Evolutionary conservation across 2,888 invertebrate species (phyloP), one percentile per base, ranked within the genome.

Genomic region (Pteria penguin): DNA sequence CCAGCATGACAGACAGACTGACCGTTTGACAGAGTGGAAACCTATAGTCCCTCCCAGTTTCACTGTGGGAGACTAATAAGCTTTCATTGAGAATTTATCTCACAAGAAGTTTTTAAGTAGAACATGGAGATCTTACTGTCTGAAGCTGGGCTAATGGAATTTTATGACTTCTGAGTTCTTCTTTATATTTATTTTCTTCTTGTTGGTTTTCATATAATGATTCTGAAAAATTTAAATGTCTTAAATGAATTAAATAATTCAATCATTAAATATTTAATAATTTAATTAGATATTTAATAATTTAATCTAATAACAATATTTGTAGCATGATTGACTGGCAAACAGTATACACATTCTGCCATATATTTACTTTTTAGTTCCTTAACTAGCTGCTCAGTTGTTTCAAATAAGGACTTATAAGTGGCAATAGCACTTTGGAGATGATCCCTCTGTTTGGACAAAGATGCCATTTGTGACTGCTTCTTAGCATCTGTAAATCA

Each of bases 301-400:
- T n/a, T n/a, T n/a, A n/a, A n/a, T n/a, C n/a, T n/a, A n/a, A n/a
- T n/a, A n/a, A n/a, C n/a, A n/a, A n/a, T n/a, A n/a, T n/a, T n/a
- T n/a, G n/a, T n/a, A n/a, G n/a, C n/a, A n/a, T n/a, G n/a, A n/a
- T n/a, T n/a, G n/a, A n/a, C n/a, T n/a, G n/a, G n/a, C n/a, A n/a
- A n/a, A n/a, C n/a, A n/a, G n/a, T n/a, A n/a, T 2, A 11, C n/a
- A n/a, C n/a, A n/a, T n/a, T n/a, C n/a, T n/a, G n/a, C n/a, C n/a
- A n/a, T n/a, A n/a, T n/a, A n/a, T n/a, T 83, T 85, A 92, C 92
- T 86, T 82, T 90, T 86, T 0, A 92, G 88, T 82, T 92, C 92
- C 66, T 87, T 85, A 31, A 90, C 86, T 4, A 91, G 86, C 73
- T 90, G 89, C 67, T 89, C 86, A 29, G 90, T 88, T 4, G 91